phyloP scores from a whole-genome alignment of 1,140 invertebrate genomes.

The honey bee (Apis mellifera) region DNA sequence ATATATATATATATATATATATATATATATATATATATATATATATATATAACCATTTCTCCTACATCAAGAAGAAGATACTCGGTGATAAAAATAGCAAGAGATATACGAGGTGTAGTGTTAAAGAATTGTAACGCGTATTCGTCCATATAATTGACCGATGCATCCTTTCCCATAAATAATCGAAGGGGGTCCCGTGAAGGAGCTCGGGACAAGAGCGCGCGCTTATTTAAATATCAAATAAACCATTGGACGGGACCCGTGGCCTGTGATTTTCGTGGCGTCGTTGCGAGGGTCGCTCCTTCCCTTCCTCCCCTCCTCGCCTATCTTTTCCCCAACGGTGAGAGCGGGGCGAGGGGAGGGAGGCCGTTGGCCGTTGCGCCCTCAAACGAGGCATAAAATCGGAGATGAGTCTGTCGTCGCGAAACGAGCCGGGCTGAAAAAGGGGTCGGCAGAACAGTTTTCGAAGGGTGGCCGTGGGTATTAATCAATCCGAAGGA shows the following conservation, averaged over 20 bases:
- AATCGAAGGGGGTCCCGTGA: conserved; percentile 28
- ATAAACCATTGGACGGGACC: conserved; percentile 54
- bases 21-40: too few relatives aligned
- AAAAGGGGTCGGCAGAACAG: conserved; percentile 53
- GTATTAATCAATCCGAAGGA: conserved; percentile 68
- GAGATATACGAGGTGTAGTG: not conserved
- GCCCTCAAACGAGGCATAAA: conserved; percentile 69
- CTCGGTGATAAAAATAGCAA: too few relatives aligned
- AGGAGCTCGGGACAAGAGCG: conserved; percentile 34
- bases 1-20: too few relatives aligned
- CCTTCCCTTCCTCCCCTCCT: not conserved
- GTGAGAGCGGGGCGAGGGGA: conserved; percentile 5
- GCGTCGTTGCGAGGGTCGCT: conserved; percentile 43
- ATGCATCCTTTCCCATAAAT: conserved; percentile 42
- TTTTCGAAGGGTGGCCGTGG: conserved; percentile 50
- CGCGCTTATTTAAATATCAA: conserved; percentile 68
- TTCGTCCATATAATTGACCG: conserved; percentile 45
- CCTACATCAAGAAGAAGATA: too few relatives aligned
- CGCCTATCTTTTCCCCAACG: not conserved
- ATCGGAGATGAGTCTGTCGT: conserved; percentile 68
- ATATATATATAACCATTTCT: too few relatives aligned
- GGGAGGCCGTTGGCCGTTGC: conserved; percentile 47
- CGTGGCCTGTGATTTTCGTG: conserved; percentile 66
- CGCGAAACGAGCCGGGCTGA: conserved; percentile 51
- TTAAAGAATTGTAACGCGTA: conserved; percentile 19